Conservation (phyloP, 2,113 vertebrate genomes). For the Tauraco erythrolophus region DNA sequence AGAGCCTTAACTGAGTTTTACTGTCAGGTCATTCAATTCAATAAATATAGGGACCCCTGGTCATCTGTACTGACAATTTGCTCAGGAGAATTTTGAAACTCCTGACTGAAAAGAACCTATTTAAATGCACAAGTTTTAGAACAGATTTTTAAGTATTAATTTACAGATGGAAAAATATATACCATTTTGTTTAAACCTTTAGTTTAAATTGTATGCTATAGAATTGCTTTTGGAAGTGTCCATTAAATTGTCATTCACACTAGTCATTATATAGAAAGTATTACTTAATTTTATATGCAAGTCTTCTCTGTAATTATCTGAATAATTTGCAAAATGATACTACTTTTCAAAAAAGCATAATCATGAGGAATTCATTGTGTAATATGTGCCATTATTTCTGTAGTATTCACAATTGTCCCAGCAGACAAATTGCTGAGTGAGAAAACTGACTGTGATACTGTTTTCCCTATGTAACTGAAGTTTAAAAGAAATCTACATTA, state of each 20-base stretch:
- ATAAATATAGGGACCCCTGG: conserved; percentile 94
- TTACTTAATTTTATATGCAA: conserved; percentile 12
- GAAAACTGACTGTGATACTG: conserved; percentile 22
- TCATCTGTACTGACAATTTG: conserved; percentile 61
- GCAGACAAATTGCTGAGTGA: neutral
- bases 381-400: conserved; percentile 21
- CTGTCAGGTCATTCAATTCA: conserved; percentile 94
- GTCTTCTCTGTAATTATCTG: neutral
- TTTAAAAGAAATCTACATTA: neutral
- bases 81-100: conserved; percentile 44
- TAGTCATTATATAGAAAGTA: neutral
- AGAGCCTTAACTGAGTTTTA: conserved; percentile 95
- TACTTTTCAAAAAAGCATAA: neutral
- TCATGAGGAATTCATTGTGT: neutral
- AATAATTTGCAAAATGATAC: neutral
- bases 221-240: conserved; percentile 9
- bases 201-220: neutral
- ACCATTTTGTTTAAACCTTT: neutral
- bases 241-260: neutral
- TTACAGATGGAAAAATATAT: neutral
- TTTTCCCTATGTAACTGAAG: conserved; percentile 40
- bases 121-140: conserved; percentile 47
- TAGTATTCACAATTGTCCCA: neutral
- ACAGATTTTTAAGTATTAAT: neutral
- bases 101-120: neutral